Evolutionary conservation across 92 coral and sea anemone species (phyloP), one percentile per base, ranked within the genome.

Genomic region (Micromussa lordhowensis): DNA sequence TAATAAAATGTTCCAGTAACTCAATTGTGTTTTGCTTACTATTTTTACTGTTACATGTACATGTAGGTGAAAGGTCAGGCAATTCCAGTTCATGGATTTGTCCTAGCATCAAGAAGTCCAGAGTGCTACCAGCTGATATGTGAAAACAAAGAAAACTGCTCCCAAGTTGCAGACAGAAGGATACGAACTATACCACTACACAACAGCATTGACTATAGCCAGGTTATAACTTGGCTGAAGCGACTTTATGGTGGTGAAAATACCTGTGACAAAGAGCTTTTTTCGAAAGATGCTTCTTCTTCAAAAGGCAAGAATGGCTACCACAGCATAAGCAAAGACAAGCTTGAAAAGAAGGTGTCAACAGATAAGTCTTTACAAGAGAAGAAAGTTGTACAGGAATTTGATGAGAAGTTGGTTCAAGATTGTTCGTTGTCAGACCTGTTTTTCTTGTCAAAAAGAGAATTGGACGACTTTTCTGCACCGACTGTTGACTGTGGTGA

Each of bases 21-120:
- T 35, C 38, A 35, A 4, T 35, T 35, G 1, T 35, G 38, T 35
- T 35, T 1, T 35, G 4, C 38, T 35, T 35, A 35, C 38, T 35
- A 35, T 4, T 40, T 9, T 5, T 6, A 8, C 8, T 44, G 51
- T 44, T 44, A n/a, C n/a, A n/a, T n/a, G n/a, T 53, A 53, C 57
- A 53, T 59, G 30, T 63, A 96, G 99, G 95, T 94, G 9, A 87
- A 93, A 54, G 95, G 77, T 18, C 90, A 84, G 68, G 19, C 69
- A 16, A 78, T 97, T 30, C 93, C 95, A 29, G 96, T 91, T 19
- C 99, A 97, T 78, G 83, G 85, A 19, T 93, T 93, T 77, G 93
- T 97, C 8, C 91, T 97, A 18, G 98, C 99, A 51, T 88, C 96
- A 49, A 82, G 96, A 70, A 97, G 99, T 66, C 89, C 93, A 19